phyloP scores from a whole-genome alignment of 2,888 invertebrate genomes.

The Bruchidius siliquastri region DNA sequence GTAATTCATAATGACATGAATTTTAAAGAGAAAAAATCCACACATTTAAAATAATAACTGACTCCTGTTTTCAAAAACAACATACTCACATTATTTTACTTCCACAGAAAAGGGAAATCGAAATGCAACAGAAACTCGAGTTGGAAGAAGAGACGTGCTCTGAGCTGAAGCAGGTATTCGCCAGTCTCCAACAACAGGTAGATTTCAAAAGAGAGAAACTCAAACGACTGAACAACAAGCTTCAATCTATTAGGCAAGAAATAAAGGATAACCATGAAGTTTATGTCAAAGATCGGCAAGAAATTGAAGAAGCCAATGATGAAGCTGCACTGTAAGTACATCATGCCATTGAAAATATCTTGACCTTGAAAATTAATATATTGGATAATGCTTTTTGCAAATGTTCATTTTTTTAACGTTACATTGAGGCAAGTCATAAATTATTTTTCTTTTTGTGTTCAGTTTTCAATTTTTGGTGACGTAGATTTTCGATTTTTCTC shows the following conservation, averaged over 20 bases:
- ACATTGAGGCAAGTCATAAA: too few relatives aligned
- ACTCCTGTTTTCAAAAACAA: too few relatives aligned
- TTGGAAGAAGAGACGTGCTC: constrained; percentile 89
- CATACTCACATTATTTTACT: not conserved
- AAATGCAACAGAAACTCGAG: constrained; percentile 92
- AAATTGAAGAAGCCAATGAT: constrained; percentile 86
- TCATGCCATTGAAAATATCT: not conserved
- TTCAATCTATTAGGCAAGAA: constrained; percentile 70
- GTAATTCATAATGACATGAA: too few relatives aligned
- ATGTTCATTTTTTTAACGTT: too few relatives aligned
- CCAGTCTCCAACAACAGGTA: constrained; percentile 91
- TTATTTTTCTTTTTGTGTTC: too few relatives aligned
- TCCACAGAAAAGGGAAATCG: constrained; percentile 62
- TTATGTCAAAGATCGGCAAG: constrained; percentile 86
- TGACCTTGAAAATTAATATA: too few relatives aligned
- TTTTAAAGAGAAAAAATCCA: too few relatives aligned
- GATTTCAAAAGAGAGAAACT: constrained; percentile 93
- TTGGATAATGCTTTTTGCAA: too few relatives aligned
- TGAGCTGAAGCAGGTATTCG: constrained; percentile 86
- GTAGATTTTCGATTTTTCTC: too few relatives aligned
- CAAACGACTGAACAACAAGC: constrained; percentile 83
- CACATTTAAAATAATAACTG: too few relatives aligned
- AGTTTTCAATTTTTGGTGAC: too few relatives aligned
- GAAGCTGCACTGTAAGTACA: constrained; percentile 69
- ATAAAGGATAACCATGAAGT: constrained; percentile 79